Evolutionary conservation across 2,888 invertebrate species (phyloP).

Genomic region (Watsonalla binaria): DNA sequence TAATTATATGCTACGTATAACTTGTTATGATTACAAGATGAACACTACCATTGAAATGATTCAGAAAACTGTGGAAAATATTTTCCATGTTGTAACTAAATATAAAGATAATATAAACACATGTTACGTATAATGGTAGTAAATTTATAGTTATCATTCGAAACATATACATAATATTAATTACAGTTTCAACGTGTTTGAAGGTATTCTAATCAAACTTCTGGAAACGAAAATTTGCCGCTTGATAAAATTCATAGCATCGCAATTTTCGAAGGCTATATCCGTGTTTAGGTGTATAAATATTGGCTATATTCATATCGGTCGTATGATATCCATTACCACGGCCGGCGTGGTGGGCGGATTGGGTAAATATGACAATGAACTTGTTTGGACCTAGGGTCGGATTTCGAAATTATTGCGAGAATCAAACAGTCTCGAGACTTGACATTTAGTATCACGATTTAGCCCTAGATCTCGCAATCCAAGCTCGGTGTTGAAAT

Average conservation of each 20-base stretch:
- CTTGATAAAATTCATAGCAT: no score
- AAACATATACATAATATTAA: no score
- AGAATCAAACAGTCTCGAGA: conserved; percentile 23
- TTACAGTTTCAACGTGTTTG: no score
- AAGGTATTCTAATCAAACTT: no score
- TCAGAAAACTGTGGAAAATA: conserved; percentile 26
- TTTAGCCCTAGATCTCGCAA: conserved; percentile 17
- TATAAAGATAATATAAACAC: conserved; percentile 15
- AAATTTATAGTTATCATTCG: no score
- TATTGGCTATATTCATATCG: no score
- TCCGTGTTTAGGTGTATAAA: no score
- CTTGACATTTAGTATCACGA: conserved; percentile 22
- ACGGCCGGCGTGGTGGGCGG: no score
- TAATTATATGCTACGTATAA: no score
- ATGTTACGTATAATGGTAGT: not conserved
- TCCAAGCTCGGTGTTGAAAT: conserved; percentile 37
- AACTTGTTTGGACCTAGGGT: conserved; percentile 17
- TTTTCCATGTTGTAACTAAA: conserved; percentile 27
- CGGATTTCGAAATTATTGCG: conserved; percentile 23
- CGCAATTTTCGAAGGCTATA: no score
- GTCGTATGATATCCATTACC: no score
- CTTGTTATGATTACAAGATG: conserved; percentile 13
- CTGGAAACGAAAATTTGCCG: no score
- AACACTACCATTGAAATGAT: conserved; percentile 16
- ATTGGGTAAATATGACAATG: conserved; percentile 5